Evolutionary conservation across 1,140 invertebrate species (phyloP).

Genomic region (Atta texana): DNA sequence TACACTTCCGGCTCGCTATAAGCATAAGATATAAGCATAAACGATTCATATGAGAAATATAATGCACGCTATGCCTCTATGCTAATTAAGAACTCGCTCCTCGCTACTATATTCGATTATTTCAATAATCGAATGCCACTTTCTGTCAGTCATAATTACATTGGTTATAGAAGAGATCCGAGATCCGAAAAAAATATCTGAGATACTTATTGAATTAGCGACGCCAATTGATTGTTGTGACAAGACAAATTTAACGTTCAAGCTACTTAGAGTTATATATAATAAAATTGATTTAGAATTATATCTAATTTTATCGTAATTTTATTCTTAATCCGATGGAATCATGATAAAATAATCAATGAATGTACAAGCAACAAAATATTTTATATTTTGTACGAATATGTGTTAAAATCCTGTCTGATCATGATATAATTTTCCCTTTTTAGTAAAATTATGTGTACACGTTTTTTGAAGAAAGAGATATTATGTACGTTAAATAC

Average conservation of each 20-base stretch:
- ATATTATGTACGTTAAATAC: not conserved
- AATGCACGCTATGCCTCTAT: constrained; percentile 14
- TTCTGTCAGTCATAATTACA: not conserved
- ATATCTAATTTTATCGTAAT: not conserved
- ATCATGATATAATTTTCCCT: not conserved
- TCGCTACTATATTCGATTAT: constrained; percentile 11
- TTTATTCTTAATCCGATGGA: not conserved
- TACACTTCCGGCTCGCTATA: constrained; percentile 44
- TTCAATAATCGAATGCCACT: constrained; percentile 7
- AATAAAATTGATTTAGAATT: not conserved
- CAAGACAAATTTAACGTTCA: not conserved
- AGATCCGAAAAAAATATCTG: not conserved
- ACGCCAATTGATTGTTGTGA: not conserved
- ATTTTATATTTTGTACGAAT: not conserved
- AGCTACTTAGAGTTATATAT: not conserved
- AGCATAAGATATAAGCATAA: constrained; percentile 46
- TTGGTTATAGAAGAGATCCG: not conserved
- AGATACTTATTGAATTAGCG: not conserved
- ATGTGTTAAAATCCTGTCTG: not conserved
- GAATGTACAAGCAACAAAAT: not conserved
- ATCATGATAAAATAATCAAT: not conserved
- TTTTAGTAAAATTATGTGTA: not conserved
- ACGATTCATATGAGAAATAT: constrained; percentile 19
- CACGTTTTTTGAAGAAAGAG: not conserved
- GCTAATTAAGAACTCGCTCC: constrained; percentile 28